A percentile compares a stretch with the other conserved stretches of the same genome.
Conservation (phyloP, 1,140 invertebrate species). For the Drosophila azteca region DNA sequence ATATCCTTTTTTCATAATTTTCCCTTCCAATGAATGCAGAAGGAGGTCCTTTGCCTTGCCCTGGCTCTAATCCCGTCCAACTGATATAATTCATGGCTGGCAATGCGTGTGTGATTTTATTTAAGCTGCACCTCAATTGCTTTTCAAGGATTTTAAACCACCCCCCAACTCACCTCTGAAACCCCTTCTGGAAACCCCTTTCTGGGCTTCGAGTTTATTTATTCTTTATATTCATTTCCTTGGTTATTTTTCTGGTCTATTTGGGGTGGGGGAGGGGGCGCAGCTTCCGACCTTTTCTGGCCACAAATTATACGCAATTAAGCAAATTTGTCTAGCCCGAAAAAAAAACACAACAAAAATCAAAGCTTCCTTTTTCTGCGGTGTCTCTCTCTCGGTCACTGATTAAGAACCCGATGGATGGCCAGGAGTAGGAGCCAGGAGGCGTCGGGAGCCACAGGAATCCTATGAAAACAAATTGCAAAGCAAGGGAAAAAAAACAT, state of each 20-base stretch:
- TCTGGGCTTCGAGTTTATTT: neutral
- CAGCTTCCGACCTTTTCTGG: constrained; percentile 35
- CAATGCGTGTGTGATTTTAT: constrained; percentile 48
- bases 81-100: constrained; percentile 34
- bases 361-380: constrained; percentile 47
- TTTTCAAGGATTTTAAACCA: constrained; percentile 12
- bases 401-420: constrained; percentile 57
- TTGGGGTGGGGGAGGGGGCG: neutral
- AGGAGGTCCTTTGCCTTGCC: neutral
- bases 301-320: constrained; percentile 81
- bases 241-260: constrained; percentile 43
- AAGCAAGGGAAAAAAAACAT: constrained; percentile 34
- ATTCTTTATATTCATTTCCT: constrained; percentile 50
- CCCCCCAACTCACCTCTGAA: too few relatives aligned
- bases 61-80: constrained; percentile 30
- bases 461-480: constrained; percentile 63
- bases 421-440: neutral
- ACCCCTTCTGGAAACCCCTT: too few relatives aligned
- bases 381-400: constrained; percentile 30
- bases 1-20: constrained; percentile 57
- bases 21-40: neutral
- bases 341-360: constrained; percentile 46
- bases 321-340: constrained; percentile 74
- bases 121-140: constrained; percentile 54
- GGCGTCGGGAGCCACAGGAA: neutral